Conservation (phyloP, 2,113 vertebrate species). For the Cebidichthys violaceus region DNA sequence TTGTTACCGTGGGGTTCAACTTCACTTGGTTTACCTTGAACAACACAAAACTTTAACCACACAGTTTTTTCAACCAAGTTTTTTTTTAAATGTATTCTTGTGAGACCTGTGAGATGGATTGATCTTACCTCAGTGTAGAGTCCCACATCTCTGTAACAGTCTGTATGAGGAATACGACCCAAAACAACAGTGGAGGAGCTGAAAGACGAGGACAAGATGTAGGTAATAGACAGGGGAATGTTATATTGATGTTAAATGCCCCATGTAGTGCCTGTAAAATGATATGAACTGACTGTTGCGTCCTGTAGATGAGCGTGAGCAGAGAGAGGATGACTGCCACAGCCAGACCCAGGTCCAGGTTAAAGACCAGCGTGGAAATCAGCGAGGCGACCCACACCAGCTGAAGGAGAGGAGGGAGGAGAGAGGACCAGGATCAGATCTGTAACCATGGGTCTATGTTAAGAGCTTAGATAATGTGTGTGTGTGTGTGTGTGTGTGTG, state of each 20-base stretch:
- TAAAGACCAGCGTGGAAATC: constrained; percentile 85
- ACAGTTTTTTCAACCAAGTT: background rate
- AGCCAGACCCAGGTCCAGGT: constrained; percentile 88
- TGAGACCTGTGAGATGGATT: constrained; percentile 7
- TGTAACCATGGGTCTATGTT: background rate
- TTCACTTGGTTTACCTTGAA: background rate
- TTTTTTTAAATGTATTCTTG: background rate
- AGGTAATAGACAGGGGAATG: constrained; percentile 9
- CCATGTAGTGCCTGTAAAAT: background rate
- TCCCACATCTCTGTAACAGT: constrained; percentile 87
- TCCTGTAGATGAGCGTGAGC: constrained; percentile 88
- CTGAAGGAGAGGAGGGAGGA: constrained; percentile 66
- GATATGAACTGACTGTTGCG: constrained; percentile 84
- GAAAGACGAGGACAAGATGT: constrained; percentile 44
- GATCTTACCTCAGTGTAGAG: constrained; percentile 80
- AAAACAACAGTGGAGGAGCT: constrained; percentile 86
- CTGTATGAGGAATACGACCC: constrained; percentile 85
- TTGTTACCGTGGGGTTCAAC: background rate
- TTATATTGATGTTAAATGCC: background rate
- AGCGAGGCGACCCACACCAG: constrained; percentile 89
- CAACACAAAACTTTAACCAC: background rate
- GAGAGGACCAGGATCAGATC: background rate
- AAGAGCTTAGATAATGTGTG: background rate
- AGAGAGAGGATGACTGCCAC: constrained; percentile 86
- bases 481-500: background rate